Evolutionary conservation across 2,888 invertebrate genomes (phyloP).

Genomic region (Anaspis maculata): DNA sequence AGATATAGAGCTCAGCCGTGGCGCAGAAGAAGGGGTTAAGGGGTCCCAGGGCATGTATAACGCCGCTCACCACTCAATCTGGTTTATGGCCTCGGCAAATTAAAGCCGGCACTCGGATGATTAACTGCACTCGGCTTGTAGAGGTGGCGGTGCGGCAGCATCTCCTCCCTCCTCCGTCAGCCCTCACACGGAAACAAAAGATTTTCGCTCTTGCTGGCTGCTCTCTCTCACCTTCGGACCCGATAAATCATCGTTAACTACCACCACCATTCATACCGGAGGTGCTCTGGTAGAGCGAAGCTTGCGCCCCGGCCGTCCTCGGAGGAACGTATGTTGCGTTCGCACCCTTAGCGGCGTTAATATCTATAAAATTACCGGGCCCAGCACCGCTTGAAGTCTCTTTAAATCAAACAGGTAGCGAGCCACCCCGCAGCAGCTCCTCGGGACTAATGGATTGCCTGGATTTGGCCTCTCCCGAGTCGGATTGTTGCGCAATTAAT

Average conservation of each 20-base stretch:
- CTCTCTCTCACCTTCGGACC: constrained; percentile 22
- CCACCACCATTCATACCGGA: constrained; percentile 14
- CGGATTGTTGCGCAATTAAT: too few relatives aligned
- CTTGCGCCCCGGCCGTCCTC: too few relatives aligned
- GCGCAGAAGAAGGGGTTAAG: constrained; percentile 12
- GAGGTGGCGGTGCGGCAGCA: too few relatives aligned
- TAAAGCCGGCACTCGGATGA: constrained; percentile 35
- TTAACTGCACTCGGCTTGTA: constrained; percentile 28
- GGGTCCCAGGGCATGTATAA: constrained; percentile 36
- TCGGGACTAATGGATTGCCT: too few relatives aligned
- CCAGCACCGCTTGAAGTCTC: too few relatives aligned
- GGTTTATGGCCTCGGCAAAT: constrained; percentile 36
- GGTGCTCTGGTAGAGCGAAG: constrained; percentile 8
- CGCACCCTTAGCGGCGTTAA: too few relatives aligned
- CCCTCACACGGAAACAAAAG: constrained; percentile 23
- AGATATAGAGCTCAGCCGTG: too few relatives aligned
- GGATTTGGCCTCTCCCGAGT: too few relatives aligned
- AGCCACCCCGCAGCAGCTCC: too few relatives aligned
- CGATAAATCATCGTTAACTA: constrained; percentile 23
- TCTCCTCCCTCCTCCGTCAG: constrained; percentile 18
- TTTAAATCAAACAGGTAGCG: too few relatives aligned
- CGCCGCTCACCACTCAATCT: constrained; percentile 36
- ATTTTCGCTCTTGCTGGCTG: too few relatives aligned
- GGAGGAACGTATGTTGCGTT: too few relatives aligned
- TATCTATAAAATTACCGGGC: constrained; percentile 14